Conservation (phyloP, 2,797 vertebrate genomes). For the Spinus pinus region DNA sequence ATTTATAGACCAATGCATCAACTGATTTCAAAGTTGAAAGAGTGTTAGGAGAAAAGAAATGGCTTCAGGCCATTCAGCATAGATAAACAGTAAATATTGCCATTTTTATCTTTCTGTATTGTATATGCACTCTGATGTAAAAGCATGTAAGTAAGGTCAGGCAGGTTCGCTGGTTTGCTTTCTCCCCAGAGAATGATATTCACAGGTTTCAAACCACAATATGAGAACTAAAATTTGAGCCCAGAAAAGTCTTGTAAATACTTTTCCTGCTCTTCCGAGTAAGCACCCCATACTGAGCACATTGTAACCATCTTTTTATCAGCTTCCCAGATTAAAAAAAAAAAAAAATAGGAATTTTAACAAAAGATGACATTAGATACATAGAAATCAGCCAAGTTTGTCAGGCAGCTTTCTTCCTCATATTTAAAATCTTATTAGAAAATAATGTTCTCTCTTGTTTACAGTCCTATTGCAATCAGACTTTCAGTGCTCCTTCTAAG, state of each 20-base stretch:
- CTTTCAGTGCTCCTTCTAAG: slow-evolving; percentile 71
- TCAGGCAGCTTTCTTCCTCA: slow-evolving; percentile 9
- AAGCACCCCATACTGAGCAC: slow-evolving; percentile 18
- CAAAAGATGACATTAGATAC: slow-evolving; percentile 10
- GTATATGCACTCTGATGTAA: slow-evolving; percentile 35
- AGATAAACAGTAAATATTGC: slow-evolving; percentile 42
- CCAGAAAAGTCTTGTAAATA: neutral
- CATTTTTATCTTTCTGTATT: slow-evolving; percentile 42
- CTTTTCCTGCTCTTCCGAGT: neutral
- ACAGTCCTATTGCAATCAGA: slow-evolving; percentile 45
- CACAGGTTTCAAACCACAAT: slow-evolving; percentile 64
- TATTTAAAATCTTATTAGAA: slow-evolving; percentile 25
- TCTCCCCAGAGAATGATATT: slow-evolving; percentile 36
- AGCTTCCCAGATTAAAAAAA: neutral
- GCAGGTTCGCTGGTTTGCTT: neutral
- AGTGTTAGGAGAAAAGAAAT: slow-evolving; percentile 26
- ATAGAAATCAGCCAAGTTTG: slow-evolving; percentile 41
- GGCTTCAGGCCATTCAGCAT: slow-evolving; percentile 31
- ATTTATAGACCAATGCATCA: slow-evolving; percentile 34
- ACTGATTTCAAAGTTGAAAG: slow-evolving; percentile 47
- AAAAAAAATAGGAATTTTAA: slow-evolving; percentile 11
- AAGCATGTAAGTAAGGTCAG: slow-evolving; percentile 3
- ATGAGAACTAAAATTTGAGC: slow-evolving; percentile 29
- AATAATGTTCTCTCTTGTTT: slow-evolving; percentile 23
- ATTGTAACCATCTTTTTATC: slow-evolving; percentile 1